Base-by-base conservation (phyloP, 2,113 vertebrate species). In the Hippocampus comes region DNA sequence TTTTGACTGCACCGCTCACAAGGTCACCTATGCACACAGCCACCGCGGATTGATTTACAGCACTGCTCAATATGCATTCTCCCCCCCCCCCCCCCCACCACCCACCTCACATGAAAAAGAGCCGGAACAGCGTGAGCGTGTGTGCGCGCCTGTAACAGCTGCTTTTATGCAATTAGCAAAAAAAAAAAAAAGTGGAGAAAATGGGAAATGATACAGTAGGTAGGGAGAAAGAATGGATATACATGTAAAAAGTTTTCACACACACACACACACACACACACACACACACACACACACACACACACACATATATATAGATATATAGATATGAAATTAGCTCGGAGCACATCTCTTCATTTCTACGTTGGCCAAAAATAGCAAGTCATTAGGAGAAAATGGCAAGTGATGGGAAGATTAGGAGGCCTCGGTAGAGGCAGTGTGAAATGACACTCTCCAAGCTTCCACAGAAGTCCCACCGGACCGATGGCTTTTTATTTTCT, bases 321-420 rank as follows among this genome's bases (percentile, higher is more conserved):
- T 7, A 5, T 51, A 46, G 12, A 46, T 48, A 34, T 34, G 84
- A 72, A 88, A 83, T 84, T 73, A 83, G 78, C 59, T 75, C 70
- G 69, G 74, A 87, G 77, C 81, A 70, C 6, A 38, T 83, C 84
- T 85, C 73, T 87, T 85, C 78, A 86, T 87, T 88, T 90, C 83
- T 82, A 66, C 61, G 15, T 63, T 65, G 70, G 81, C 85, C 82
- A 86, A 85, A 91, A 92, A 92, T 92, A 93, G 90, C 84, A 88
- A 89, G 88, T 89, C 85, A 92, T 91, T 92, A 92, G 82, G 76
- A 83, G 82, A 84, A 81, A 84, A 81, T 88, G 83, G 86, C 88
- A 89, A 89, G 90, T 91, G 88, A 92, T 75, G 79, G 83, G 76
- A 80, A 86, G 88, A 91, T 90, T 88, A 88, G 77, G 78, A 86